phyloP scores from a whole-genome alignment of 1,140 invertebrate species.

The Manduca sexta region DNA sequence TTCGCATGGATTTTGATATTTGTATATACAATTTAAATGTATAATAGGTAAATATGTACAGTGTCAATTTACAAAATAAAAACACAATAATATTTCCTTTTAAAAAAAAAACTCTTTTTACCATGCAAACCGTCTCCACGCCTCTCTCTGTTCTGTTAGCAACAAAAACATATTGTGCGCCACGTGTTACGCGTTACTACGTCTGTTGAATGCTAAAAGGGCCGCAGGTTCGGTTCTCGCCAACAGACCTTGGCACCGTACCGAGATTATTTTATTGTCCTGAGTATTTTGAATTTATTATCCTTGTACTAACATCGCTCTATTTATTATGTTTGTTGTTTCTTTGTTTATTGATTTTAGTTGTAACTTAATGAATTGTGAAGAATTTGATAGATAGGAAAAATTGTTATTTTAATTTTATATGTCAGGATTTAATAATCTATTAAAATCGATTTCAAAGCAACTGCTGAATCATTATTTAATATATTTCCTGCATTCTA shows the following conservation, averaged over 20 bases:
- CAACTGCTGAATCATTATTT: too few species aligned
- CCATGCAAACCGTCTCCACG: conserved; percentile 21
- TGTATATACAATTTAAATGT: too few species aligned
- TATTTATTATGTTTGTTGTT: neutral
- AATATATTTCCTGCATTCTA: too few species aligned
- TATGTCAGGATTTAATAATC: too few species aligned
- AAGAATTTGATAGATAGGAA: too few species aligned
- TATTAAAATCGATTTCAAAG: too few species aligned
- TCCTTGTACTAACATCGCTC: neutral
- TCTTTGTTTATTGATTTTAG: neutral
- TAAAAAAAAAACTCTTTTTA: neutral
- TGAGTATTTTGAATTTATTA: neutral
- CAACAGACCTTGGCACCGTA: conserved; percentile 3
- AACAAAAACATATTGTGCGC: conserved; percentile 64
- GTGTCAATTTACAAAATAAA: too few species aligned
- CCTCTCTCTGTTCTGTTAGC: conserved; percentile 22
- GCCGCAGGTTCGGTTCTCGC: conserved; percentile 24
- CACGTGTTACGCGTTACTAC: conserved; percentile 56
- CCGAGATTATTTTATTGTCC: conserved; percentile 5
- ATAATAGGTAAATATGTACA: too few species aligned
- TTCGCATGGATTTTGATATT: too few species aligned
- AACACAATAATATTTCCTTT: neutral
- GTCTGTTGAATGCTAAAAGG: conserved; percentile 51
- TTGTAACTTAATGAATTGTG: too few species aligned
- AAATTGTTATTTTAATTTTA: too few species aligned